Evolutionary conservation across 2,797 vertebrate genomes (phyloP).

Genomic region (Pagetopsis macropterus): DNA sequence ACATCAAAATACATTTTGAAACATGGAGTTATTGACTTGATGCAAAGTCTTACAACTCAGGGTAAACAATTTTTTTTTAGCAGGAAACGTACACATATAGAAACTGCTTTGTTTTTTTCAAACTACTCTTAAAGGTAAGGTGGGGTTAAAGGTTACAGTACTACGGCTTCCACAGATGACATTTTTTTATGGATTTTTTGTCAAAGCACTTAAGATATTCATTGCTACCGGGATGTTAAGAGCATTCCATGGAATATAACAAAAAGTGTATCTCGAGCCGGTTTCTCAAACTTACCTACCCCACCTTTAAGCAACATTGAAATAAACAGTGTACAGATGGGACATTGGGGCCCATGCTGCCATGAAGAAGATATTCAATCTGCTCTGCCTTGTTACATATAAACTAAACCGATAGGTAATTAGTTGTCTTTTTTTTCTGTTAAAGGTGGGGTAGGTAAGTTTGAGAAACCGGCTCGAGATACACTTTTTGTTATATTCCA

Average conservation of each 20-base stretch:
- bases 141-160: no score
- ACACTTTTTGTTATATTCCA: no score
- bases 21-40: no score
- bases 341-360: not conserved
- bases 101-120: not conserved
- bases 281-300: no score
- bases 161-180: no score
- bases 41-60: not conserved
- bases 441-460: no score
- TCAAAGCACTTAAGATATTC: no score
- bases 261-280: no score
- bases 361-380: constrained; percentile 1
- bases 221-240: no score
- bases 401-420: not conserved
- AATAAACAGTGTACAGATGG: constrained; percentile 2
- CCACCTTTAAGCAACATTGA: not conserved
- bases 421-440: not conserved
- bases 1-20: not conserved
- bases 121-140: not conserved
- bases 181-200: no score
- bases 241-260: no score
- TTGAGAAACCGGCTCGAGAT: no score
- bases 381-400: not conserved
- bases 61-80: not conserved
- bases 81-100: not conserved